Evolutionary conservation across 2,113 vertebrate genomes (phyloP), one percentile per base, ranked within the genome.

Genomic region (Leuciscus idus): DNA sequence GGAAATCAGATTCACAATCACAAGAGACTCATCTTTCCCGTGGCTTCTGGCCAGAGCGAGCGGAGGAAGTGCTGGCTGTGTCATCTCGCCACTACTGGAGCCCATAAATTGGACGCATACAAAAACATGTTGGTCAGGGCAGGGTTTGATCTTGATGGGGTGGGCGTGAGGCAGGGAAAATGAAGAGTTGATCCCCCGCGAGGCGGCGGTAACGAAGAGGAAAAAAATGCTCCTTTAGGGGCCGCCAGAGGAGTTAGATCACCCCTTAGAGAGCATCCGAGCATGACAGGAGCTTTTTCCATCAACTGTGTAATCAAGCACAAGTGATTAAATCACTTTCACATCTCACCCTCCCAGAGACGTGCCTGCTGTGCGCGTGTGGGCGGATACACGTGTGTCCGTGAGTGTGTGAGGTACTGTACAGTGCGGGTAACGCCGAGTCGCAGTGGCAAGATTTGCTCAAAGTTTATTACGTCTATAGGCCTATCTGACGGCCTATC

Each of bases 321-420:
- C 92, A 91, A 89, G 87, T 33, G 88, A 92, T 93, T 91, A 91
- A 93, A 93, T 93, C 89, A 83, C 89, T 88, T 91, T 90, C 87
- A 87, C 80, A 79, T 90, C 62, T 90, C 57, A n/a, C 28, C 15
- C 57, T 81, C 50, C 66, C 43, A 13, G 83, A 74, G 57, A 48
- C 23, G 57, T 85, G 83, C 59, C 61, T 81, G 70, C 57, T 59
- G 23, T 84, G 55, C 52, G 4, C 33, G 36, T 48, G n/a, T 75
- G 83, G 64, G 79, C 6, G 59, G 33, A 33, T 73, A 19, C 52
- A 52, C 72, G 90, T 84, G 59, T 88, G 39, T 84, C 46, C 55
- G 33, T n/a, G 66, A 55, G 15, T 61, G 2, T 78, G 26, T 70
- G 74, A 57, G 46, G 2, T 77, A 28, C 59, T 36, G 59, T 78